Evolutionary conservation across 2,113 vertebrate species (phyloP), one percentile per base, ranked within the genome.

Genomic region (Cavia porcellus): DNA sequence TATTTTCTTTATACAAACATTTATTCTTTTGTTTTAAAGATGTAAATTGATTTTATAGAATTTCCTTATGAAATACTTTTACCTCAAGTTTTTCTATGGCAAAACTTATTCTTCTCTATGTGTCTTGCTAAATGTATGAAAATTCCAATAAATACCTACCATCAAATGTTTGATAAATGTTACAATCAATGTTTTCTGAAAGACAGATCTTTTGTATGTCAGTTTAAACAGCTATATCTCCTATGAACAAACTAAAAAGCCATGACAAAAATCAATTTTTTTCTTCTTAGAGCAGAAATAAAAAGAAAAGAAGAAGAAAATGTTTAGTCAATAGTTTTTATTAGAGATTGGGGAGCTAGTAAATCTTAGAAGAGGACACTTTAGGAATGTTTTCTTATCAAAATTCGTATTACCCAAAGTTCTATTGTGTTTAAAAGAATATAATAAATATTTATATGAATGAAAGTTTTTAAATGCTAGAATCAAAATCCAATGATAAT

Each of bases 1-100:
- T 97, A 94, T 97, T 98, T 97, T 95, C 17, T 97, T 94, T 97
- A 97, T 96, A 74, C 82, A 98, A 98, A 98, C 97, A 95, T 95
- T 22, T 97, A 93, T 94, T 15, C 96, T 97, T 98, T 98, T 98
- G 89, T 98, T 98, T 92, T 95, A 24, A 77, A 79, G 86, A 97
- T 95, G 25, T 79, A 97, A 97, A 50, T 92, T 72, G 50, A 70
- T 96, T 96, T 90, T 62, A 90, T 72, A 94, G 2, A n/a, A 30
- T 77, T 86, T 93, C 62, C 61, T 92, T 94, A 42, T 72, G 17
- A 96, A 94, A 81, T 86, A 91, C n/a, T 95, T 92, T 97, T 62
- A 89, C 14, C 64, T 28, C 95, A 94, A 61, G 0, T 88, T 97
- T 97, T 96, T 86, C 74, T 94, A 52, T 84, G 62, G 19, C 19